phyloP scores from a whole-genome alignment of 2,113 vertebrate genomes.

The Brachirus orientalis region DNA sequence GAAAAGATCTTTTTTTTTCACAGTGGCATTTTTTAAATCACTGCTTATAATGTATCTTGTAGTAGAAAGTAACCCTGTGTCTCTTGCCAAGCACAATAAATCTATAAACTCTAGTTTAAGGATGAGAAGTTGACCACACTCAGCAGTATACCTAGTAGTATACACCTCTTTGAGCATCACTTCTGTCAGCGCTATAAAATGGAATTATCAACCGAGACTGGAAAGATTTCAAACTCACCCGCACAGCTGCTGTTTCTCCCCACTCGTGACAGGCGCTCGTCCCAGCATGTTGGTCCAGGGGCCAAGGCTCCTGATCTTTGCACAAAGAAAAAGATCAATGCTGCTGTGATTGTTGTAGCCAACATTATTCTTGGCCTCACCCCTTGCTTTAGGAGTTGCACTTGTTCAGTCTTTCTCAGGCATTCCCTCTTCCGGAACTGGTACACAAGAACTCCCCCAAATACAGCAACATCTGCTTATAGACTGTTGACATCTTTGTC shows the following conservation, averaged over 20 bases:
- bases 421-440: slow-evolving; percentile 63
- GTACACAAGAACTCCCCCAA: slow-evolving; percentile 56
- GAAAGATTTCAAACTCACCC: slow-evolving; percentile 82
- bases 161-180: neutral
- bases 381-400: slow-evolving; percentile 38
- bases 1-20: neutral
- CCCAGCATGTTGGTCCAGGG: slow-evolving; percentile 70
- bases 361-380: slow-evolving; percentile 81
- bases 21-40: neutral
- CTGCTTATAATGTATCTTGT: too few relatives aligned
- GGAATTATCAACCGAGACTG: neutral
- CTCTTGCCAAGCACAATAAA: neutral
- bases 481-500: slow-evolving; percentile 73
- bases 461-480: slow-evolving; percentile 37
- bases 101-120: neutral
- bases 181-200: neutral
- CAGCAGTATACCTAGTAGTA: neutral
- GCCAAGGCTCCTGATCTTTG: slow-evolving; percentile 47
- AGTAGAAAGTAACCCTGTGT: neutral
- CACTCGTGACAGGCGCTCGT: slow-evolving; percentile 49
- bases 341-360: slow-evolving; percentile 72
- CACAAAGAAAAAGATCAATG: slow-evolving; percentile 76
- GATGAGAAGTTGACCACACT: neutral
- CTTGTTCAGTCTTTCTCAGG: slow-evolving; percentile 67
- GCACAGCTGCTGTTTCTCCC: slow-evolving; percentile 76